Evolutionary conservation across 2,797 vertebrate genomes (phyloP).

Genomic region (Hippocampus kuda): DNA sequence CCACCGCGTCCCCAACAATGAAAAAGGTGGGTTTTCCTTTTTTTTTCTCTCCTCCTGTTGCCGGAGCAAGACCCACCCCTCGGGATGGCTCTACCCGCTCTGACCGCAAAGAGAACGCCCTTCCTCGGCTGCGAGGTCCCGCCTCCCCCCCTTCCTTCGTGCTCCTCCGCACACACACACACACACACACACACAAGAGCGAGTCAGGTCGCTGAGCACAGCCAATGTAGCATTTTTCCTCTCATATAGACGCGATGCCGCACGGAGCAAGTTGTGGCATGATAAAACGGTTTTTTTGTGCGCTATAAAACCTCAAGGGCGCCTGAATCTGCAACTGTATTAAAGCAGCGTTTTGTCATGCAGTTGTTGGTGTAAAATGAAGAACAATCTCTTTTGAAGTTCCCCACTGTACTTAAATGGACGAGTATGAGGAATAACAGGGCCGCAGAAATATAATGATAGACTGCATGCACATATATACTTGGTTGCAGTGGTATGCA

Average conservation of each 20-base stretch:
- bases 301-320: neutral
- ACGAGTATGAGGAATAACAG: slow-evolving; percentile 1
- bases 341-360: neutral
- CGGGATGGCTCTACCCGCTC: slow-evolving; percentile 61
- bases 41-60: slow-evolving; percentile 25
- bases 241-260: neutral
- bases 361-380: slow-evolving; percentile 7
- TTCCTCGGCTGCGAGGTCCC: slow-evolving; percentile 63
- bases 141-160: slow-evolving; percentile 58
- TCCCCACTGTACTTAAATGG: neutral
- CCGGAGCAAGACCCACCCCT: slow-evolving; percentile 69
- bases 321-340: neutral
- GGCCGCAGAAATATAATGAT: neutral
- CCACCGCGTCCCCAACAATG: slow-evolving; percentile 72
- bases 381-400: neutral
- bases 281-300: slow-evolving; percentile 3
- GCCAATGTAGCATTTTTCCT: slow-evolving; percentile 10
- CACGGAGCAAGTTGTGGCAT: neutral
- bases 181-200: slow-evolving; percentile 13
- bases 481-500: neutral
- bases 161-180: slow-evolving; percentile 9
- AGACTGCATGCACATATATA: neutral
- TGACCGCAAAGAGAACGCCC: slow-evolving; percentile 71
- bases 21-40: slow-evolving; percentile 71
- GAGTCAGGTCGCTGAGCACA: slow-evolving; percentile 19